Base-by-base conservation (phyloP, 2,888 invertebrate genomes). In the Hemicrepidius hirtus region DNA sequence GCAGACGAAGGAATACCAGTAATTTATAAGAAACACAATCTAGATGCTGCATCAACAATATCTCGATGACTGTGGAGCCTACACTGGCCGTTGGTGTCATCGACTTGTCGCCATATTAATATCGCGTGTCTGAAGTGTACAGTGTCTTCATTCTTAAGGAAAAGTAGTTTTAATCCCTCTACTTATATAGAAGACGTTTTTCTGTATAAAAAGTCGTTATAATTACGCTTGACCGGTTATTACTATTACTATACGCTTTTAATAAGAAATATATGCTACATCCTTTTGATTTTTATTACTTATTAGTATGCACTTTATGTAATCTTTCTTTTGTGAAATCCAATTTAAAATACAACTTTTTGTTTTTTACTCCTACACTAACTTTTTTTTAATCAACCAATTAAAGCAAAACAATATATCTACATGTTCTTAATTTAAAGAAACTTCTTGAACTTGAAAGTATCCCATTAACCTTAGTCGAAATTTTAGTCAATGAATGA, bases 51-150 rank as follows among this genome's bases (percentile, higher is more conserved):
- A 84, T 84, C 83, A 78, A 84, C 84, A 84, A 85, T 85, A 84
- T 85, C 84, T 84, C 79, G 82, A 80, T 82, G 83, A 83, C 83
- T 82, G 79, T 79, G 80, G 84, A 81, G 82, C 84, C 84, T 84
- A 84, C 85, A 84, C 84, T 80, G 81, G 78, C 76, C 74, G 77
- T 76, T 84, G 83, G 84, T 85, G 85, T 85, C 85, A 85, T 84
- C 85, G 85, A 85, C 86, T 84, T 83, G 84, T 85, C 84, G 83
- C 84, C 82, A 83, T 85, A 85, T 85, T 85, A 85, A 85, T 85
- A 85, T 84, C 82, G 83, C 84, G 82, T 83, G 83, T 82, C 82
- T 79, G 77, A 76, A 79, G 79, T 81, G 80, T 82, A 81, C 80
- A 81, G 82, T 82, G 82, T 82, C 82, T 83, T 82, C 82, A 83